A percentile compares a stretch with the other conserved stretches of the same genome.
Evolutionary conservation across 2,888 invertebrate genomes (phyloP).

Genomic region (Lasioglossum oenotherae): DNA sequence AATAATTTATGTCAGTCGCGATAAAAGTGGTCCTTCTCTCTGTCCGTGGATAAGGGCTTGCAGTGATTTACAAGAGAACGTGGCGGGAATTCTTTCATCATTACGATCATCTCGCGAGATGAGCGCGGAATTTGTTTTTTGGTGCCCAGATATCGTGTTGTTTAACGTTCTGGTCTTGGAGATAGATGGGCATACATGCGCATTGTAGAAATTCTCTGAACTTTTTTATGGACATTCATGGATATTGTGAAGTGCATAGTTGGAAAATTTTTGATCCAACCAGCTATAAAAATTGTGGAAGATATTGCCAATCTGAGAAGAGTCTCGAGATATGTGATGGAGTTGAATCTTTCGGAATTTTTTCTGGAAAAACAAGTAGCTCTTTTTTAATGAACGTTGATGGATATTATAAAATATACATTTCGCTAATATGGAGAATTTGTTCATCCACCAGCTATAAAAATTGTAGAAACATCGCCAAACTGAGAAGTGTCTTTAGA

Average conservation of each 20-base stretch:
- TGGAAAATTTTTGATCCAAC: background rate
- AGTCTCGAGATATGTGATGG: too few relatives aligned
- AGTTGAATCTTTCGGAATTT: background rate
- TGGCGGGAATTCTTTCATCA: background rate
- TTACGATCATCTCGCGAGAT: background rate
- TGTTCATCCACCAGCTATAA: background rate
- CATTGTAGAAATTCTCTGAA: background rate
- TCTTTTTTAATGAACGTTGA: background rate
- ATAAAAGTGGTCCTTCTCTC: background rate
- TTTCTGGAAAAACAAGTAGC: rapidly evolving
- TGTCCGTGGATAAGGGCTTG: background rate
- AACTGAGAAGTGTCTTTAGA: background rate
- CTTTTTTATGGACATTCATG: background rate
- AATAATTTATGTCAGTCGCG: background rate
- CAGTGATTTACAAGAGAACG: background rate
- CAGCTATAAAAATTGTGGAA: background rate
- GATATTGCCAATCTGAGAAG: rapidly evolving
- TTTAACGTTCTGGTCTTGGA: background rate
- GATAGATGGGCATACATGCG: too few relatives aligned
- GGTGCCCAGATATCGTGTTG: background rate
- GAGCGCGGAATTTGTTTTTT: background rate
- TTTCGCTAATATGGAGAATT: background rate
- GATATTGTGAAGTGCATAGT: too few relatives aligned
- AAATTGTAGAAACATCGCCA: background rate
- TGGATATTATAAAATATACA: too few relatives aligned